Base-by-base conservation (phyloP, 2,797 vertebrate species). In the Ceyx erithaca region DNA sequence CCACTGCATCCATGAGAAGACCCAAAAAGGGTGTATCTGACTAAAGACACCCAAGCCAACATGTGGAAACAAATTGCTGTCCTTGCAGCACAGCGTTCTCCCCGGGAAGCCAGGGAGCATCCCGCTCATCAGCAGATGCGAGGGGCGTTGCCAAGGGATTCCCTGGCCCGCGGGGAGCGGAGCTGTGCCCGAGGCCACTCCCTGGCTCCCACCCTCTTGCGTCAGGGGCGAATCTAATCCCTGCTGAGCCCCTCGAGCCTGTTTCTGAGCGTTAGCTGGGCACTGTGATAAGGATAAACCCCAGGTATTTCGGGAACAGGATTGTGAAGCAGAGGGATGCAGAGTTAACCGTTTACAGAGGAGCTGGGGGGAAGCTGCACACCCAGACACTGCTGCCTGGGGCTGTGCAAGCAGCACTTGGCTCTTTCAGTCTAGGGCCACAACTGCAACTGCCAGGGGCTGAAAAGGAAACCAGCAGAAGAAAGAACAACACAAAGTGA, bases 271-370 rank as follows among this genome's bases (percentile, higher is more conserved):
- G 48, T 91, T 91, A 96, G 85, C 91, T 92, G 87, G 87, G 90
- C 89, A 88, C 92, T 80, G 93, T 94, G 95, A 94, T 91, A 89
- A 96, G 94, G 89, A 94, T 96, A 96, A 96, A 92, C 43, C 54
- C 25, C 80, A 57, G 26, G 62, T 97, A 96, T 97, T 97, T 97
- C 94, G 93, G 94, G 93, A 94, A 66, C 51, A 68, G 85, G 90
- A 83, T 87, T 82, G 69, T 63, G 55, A 87, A 90, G 41, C 31
- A 83, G 90, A 86, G 80, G 21, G 64, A 89, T 58, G 45, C 7
- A 26, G 69, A 63, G 54, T 72, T 91, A 90, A 78, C 81, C 21
- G 61, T 52, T 93, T 91, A 90, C 89, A 94, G 93, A 71, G 80
- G 78, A 90, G 82, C 81, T 9, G 54, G 69, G 63, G 73, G 75